A percentile compares a stretch with the other conserved stretches of the same genome.
Conservation (phyloP, 2,888 invertebrate species). For the Neocrepidodera transversa region DNA sequence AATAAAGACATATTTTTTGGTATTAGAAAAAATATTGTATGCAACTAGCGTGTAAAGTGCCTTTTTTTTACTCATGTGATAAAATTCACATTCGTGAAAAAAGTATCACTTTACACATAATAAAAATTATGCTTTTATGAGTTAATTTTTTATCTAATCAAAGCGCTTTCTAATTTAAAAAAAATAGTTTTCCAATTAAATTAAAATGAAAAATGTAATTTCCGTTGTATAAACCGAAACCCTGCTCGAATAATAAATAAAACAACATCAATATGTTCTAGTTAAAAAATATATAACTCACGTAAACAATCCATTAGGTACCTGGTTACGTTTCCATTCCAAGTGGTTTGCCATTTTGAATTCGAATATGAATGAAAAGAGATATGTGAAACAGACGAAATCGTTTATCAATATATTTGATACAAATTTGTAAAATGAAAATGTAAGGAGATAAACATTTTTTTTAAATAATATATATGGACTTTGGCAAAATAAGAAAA, state of each 20-base stretch:
- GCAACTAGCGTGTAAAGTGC: too few relatives aligned
- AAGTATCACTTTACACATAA: too few relatives aligned
- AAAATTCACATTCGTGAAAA: too few relatives aligned
- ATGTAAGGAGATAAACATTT: too few relatives aligned
- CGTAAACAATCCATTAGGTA: conserved; percentile 31
- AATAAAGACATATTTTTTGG: too few relatives aligned
- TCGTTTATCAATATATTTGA: conserved; percentile 29
- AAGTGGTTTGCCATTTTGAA: conserved; percentile 26
- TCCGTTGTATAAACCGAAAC: conserved; percentile 5
- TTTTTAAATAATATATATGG: too few relatives aligned
- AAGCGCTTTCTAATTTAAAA: neutral
- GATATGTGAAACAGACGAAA: conserved; percentile 23
- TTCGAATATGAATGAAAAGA: conserved; percentile 20
- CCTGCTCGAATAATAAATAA: conserved; percentile 23
- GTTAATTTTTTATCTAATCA: too few relatives aligned
- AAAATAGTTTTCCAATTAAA: too few relatives aligned
- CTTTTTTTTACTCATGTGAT: too few relatives aligned
- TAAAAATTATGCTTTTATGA: too few relatives aligned
- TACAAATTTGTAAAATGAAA: conserved; percentile 14
- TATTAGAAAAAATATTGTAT: too few relatives aligned
- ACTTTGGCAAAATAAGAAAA: too few relatives aligned
- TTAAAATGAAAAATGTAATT: neutral
- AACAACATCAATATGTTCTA: conserved; percentile 24
- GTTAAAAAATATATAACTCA: conserved; percentile 27
- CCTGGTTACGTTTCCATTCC: conserved; percentile 23